Evolutionary conservation across 2,113 vertebrate species (phyloP).

Genomic region (Trematomus loennbergii): DNA sequence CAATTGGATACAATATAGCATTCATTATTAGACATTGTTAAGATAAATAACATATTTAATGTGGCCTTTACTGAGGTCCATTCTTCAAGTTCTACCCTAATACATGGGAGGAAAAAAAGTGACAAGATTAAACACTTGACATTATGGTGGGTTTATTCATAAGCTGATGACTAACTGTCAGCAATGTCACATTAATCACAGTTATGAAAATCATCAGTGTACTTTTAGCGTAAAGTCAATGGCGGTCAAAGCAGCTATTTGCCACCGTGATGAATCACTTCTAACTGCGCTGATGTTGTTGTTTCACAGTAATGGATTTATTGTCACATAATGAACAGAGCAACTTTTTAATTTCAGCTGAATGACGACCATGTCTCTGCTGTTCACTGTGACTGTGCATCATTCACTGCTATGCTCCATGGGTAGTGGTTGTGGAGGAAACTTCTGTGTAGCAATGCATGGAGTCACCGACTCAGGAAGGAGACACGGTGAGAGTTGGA

Average conservation of each 20-base stretch:
- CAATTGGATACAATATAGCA: neutral
- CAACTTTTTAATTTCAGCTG: slow-evolving; percentile 28
- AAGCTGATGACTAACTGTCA: slow-evolving; percentile 14
- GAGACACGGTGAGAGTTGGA: no score
- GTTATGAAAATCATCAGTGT: slow-evolving; percentile 23
- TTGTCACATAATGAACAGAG: slow-evolving; percentile 16
- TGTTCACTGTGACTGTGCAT: slow-evolving; percentile 6
- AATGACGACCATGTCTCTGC: slow-evolving; percentile 6
- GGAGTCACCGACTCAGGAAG: no score
- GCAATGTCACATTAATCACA: slow-evolving; percentile 37
- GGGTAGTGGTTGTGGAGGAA: no score
- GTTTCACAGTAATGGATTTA: slow-evolving; percentile 25
- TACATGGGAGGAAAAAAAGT: neutral
- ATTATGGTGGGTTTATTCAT: neutral
- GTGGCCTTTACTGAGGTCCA: slow-evolving; percentile 8
- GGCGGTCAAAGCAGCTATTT: neutral
- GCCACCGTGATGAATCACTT: slow-evolving; percentile 13
- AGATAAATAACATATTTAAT: slow-evolving; percentile 11
- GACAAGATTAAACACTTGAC: neutral
- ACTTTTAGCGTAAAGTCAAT: slow-evolving; percentile 55
- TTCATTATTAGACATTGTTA: slow-evolving; percentile 6
- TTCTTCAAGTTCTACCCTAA: neutral
- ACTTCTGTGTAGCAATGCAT: no score
- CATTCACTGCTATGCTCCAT: neutral
- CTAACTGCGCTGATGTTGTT: slow-evolving; percentile 10